phyloP scores from a whole-genome alignment of 2,113 vertebrate species.

The Xiphorhynchus elegans region DNA sequence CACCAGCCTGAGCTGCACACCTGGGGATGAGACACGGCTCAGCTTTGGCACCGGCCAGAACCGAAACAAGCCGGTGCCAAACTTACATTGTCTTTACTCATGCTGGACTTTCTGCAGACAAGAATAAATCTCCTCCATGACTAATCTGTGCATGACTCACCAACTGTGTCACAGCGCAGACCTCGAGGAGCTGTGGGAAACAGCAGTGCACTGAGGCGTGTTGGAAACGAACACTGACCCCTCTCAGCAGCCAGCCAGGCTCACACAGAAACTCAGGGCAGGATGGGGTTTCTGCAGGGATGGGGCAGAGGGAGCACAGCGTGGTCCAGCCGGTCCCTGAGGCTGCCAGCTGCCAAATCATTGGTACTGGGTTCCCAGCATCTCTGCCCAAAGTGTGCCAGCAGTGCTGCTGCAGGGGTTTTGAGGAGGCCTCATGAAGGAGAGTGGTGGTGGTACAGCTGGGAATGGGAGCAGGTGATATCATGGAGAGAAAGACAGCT shows the following conservation, averaged over 20 bases:
- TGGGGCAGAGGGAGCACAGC: background rate
- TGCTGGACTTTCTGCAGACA: background rate
- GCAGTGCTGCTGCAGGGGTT: background rate
- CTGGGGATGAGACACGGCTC: background rate
- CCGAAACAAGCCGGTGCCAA: background rate
- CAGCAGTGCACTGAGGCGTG: background rate
- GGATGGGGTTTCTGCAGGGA: background rate
- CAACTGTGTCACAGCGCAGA: background rate
- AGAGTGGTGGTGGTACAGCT: background rate
- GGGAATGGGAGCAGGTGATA: background rate
- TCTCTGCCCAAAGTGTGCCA: background rate
- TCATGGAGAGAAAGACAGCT: background rate
- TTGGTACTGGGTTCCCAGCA: background rate
- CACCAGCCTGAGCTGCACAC: background rate
- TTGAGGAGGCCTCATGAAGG: background rate
- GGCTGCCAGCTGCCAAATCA: background rate
- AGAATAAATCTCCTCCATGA: constrained; percentile 32
- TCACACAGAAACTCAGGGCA: background rate
- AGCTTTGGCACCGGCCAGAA: background rate
- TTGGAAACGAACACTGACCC: background rate
- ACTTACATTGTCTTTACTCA: background rate
- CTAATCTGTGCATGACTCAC: constrained; percentile 51
- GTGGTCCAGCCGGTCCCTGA: fast-evolving
- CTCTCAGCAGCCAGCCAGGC: background rate
- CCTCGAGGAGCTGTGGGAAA: constrained; percentile 19